phyloP scores from a whole-genome alignment of 2,113 vertebrate species.

The Aspiorhynchus laticeps region DNA sequence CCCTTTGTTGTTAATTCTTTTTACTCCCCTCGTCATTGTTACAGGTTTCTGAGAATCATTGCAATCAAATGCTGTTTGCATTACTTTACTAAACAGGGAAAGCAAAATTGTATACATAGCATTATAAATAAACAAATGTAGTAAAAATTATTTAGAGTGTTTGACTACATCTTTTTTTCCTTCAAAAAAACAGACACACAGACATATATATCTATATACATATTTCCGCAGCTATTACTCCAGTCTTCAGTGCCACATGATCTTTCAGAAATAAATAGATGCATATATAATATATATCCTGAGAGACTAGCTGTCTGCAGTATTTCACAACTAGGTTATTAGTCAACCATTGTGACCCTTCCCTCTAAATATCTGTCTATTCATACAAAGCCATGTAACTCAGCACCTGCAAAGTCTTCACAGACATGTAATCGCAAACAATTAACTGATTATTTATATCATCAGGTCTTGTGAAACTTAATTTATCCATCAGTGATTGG shows the following conservation, averaged over 20 bases:
- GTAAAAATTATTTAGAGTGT: not conserved
- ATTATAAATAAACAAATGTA: not conserved
- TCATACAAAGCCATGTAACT: conserved; percentile 11
- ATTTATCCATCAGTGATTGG: not conserved
- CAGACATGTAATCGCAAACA: not conserved
- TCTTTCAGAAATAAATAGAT: not conserved
- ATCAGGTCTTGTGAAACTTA: not conserved
- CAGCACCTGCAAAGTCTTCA: not conserved
- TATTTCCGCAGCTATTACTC: not conserved
- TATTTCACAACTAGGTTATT: not conserved
- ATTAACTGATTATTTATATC: conserved; percentile 5
- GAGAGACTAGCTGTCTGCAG: too few relatives aligned
- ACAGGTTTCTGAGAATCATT: not conserved
- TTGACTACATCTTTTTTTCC: not conserved
- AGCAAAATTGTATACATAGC: not conserved
- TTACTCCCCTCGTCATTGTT: not conserved
- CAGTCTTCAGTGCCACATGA: not conserved
- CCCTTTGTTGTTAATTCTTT: not conserved
- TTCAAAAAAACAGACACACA: too few relatives aligned
- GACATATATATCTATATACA: too few relatives aligned
- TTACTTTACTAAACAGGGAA: not conserved
- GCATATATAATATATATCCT: too few relatives aligned
- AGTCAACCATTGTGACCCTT: not conserved
- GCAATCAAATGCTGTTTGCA: not conserved
- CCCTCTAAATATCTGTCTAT: not conserved